Evolutionary conservation across 2,888 invertebrate species (phyloP).

Genomic region (Epinotia bilunana): DNA sequence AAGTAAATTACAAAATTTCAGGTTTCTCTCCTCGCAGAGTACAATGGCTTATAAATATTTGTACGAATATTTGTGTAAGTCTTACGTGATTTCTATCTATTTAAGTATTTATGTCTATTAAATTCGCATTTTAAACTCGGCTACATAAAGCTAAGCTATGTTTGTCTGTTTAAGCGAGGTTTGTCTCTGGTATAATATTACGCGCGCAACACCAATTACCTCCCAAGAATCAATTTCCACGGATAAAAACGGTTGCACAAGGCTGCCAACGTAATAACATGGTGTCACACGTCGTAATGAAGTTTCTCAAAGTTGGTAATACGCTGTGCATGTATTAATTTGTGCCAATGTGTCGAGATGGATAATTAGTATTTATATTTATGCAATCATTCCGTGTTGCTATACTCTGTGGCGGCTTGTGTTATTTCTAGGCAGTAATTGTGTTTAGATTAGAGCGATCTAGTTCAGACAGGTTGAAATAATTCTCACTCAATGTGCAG

Average conservation of each 20-base stretch:
- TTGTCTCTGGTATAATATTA: not conserved
- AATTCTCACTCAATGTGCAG: too few species aligned
- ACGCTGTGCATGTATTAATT: constrained; percentile 37
- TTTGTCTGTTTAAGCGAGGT: too few species aligned
- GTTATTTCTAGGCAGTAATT: not conserved
- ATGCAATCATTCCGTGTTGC: constrained; percentile 31
- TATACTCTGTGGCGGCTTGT: not conserved
- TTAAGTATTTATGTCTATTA: too few species aligned
- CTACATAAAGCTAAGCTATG: too few species aligned
- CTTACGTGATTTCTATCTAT: too few species aligned
- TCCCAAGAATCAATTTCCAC: constrained; percentile 15
- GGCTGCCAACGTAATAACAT: constrained; percentile 36
- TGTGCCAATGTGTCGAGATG: constrained; percentile 22
- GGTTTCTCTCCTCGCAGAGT: too few species aligned
- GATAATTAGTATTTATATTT: constrained; percentile 37
- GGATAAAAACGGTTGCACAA: constrained; percentile 18
- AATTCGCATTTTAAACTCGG: too few species aligned
- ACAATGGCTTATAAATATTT: too few species aligned
- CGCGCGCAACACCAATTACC: not conserved
- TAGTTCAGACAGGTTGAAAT: not conserved
- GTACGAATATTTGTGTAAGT: too few species aligned
- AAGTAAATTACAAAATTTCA: too few species aligned
- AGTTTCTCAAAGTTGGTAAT: constrained; percentile 36
- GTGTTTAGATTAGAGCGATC: not conserved
- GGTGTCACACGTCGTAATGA: constrained; percentile 30